phyloP scores from a whole-genome alignment of 1,140 invertebrate species.

The Linepithema humile region DNA sequence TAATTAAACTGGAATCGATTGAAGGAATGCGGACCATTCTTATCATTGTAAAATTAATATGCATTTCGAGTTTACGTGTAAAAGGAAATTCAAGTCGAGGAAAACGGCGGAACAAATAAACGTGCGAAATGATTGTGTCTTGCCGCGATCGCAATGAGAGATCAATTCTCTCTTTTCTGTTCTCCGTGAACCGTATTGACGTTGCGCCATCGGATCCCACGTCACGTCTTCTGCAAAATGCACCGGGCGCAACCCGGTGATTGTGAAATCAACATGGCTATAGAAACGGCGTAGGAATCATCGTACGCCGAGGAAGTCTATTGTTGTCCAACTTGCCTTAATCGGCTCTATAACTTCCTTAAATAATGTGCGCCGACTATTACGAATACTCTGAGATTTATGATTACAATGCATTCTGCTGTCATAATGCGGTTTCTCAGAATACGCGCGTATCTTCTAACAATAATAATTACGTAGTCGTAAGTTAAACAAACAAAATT shows the following conservation, averaged over 20 bases:
- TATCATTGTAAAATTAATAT: neutral
- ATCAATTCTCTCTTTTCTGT: neutral
- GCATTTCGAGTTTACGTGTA: neutral
- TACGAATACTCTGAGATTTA: too few species aligned
- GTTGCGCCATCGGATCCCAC: too few species aligned
- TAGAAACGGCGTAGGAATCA: neutral
- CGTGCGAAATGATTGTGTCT: too few species aligned
- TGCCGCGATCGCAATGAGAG: neutral
- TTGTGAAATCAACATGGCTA: neutral
- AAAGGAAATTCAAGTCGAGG: neutral
- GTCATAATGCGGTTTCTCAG: too few species aligned
- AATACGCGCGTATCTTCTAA: too few species aligned
- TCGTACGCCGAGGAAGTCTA: neutral
- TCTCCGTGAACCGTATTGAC: neutral
- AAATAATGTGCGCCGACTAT: too few species aligned
- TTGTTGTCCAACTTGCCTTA: too few species aligned
- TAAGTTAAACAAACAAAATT: too few species aligned
- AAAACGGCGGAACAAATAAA: neutral
- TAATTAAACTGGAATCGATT: neutral
- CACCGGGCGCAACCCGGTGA: neutral
- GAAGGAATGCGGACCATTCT: conserved; percentile 7
- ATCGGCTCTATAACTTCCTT: too few species aligned
- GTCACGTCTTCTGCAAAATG: neutral
- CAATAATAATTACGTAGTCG: too few species aligned
- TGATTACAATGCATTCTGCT: too few species aligned